phyloP scores from a whole-genome alignment of 1,140 invertebrate genomes.

The Diplogasteroides magnus region DNA sequence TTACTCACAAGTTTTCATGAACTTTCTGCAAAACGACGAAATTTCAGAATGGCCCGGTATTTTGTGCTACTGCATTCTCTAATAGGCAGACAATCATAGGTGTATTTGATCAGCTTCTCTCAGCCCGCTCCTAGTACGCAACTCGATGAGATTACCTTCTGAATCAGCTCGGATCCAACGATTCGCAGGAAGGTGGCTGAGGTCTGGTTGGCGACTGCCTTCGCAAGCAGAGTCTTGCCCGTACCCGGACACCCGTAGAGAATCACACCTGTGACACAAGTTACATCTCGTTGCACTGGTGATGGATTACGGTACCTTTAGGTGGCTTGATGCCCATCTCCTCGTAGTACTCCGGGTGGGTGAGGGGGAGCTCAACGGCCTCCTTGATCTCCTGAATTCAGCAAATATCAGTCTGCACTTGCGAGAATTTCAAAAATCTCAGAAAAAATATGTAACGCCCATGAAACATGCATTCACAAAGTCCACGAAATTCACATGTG shows the following conservation, averaged over 20 bases:
- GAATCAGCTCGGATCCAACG: constrained; percentile 96
- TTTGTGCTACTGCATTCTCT: too few relatives aligned
- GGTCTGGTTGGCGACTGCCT: constrained; percentile 98
- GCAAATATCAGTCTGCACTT: background rate
- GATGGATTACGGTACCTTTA: constrained; percentile 73
- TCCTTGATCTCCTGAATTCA: constrained; percentile 86
- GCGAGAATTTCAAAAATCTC: background rate
- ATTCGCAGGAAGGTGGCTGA: constrained; percentile 97
- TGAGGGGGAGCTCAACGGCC: constrained; percentile 93
- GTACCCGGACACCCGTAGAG: constrained; percentile 96
- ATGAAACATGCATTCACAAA: too few relatives aligned
- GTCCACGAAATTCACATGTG: too few relatives aligned
- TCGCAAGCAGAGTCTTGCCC: constrained; percentile 91
- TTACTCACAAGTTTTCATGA: too few relatives aligned
- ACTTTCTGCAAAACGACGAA: too few relatives aligned
- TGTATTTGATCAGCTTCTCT: too few relatives aligned
- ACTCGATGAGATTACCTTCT: constrained; percentile 65
- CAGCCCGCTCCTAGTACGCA: too few relatives aligned
- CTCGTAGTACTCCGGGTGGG: constrained; percentile 99
- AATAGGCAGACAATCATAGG: too few relatives aligned
- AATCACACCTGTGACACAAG: constrained; percentile 72
- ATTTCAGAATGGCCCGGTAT: too few relatives aligned
- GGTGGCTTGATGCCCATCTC: constrained; percentile 99
- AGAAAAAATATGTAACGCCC: too few relatives aligned
- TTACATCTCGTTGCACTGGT: too few relatives aligned